Base-by-base conservation (phyloP, 1,140 invertebrate genomes). In the Drosophila arawakana region DNA sequence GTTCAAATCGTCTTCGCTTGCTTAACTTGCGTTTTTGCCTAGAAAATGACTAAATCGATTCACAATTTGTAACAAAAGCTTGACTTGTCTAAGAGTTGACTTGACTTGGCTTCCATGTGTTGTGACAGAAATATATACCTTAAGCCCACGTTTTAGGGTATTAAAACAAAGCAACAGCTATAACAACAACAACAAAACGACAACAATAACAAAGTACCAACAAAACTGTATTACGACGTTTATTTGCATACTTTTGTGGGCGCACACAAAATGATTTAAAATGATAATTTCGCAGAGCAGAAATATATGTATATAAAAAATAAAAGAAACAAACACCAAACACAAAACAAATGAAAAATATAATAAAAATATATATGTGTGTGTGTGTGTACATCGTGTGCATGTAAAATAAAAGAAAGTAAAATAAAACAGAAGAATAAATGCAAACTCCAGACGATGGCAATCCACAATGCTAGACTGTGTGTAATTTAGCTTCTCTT, bases 181-280 rank as follows among this genome's bases (percentile, higher is more conserved):
- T 54, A 50, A 25, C n/a, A 41, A 50, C 41, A 63, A 18, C 18
- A 52, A 11, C 5, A 71, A 43, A 21, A 18, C 18, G 54, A 11
- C 5, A 71, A 43, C 34, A 71, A 61, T 35, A 74, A 62, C 58
- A 57, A 61, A 69, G 15, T 50, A 34, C 43, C 66, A 76, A 76
- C 78, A 76, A 71, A 83, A 81, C 73, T 80, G 77, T 84, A 74
- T 84, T 77, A 73, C 69, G 81, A 79, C 70, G n/a, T 81, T 86
- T 86, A 86, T 86, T 81, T 86, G 82, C 78, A 81, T 81, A 86
- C 68, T 85, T 86, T 76, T 85, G 82, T 71, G 67, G 76, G 72
- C 68, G 62, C 76, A 70, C 76, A 71, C 83, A 82, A 82, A 85
- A 88, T 86, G 82, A 86, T 86, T 86, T 80, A 86, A 86, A 86